These are phyloP conservation scores for Catocala sponsa DNA, from an alignment of 2,888 invertebrate species.

Conservation along the genomic window DNA sequence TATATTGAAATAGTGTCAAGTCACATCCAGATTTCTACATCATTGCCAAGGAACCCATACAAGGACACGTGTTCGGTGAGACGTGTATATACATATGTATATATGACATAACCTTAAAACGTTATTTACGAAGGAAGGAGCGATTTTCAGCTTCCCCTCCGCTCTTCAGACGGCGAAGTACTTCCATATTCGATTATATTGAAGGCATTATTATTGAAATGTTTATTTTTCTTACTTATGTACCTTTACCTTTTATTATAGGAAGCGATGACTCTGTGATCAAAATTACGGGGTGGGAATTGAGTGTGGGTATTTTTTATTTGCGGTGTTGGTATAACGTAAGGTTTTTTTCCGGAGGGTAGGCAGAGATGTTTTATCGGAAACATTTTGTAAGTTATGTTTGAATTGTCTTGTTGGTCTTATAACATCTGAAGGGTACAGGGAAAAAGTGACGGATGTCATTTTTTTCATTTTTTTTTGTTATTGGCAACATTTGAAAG, in stretches of 20 bases:
- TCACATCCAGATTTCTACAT: constrained; percentile 29
- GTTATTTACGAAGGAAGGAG: constrained; percentile 73
- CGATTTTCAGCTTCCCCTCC: constrained; percentile 66
- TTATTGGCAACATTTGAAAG: no score
- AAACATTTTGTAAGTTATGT: background rate
- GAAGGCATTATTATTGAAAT: constrained; percentile 42
- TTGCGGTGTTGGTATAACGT: background rate
- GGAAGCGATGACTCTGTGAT: constrained; percentile 25
- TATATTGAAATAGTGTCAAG: background rate
- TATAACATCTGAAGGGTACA: no score
- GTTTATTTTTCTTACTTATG: constrained; percentile 44
- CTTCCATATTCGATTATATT: constrained; percentile 56
- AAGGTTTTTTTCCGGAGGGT: background rate
- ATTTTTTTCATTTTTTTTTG: no score
- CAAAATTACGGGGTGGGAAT: constrained; percentile 29
- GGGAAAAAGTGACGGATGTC: no score
- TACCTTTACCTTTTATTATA: constrained; percentile 28
- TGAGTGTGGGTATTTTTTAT: constrained; percentile 20
- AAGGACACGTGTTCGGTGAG: constrained; percentile 60
- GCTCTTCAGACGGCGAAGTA: constrained; percentile 49
- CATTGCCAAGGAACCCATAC: constrained; percentile 43
- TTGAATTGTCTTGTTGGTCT: background rate
- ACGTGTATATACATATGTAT: constrained; percentile 67
- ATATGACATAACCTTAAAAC: constrained; percentile 68
- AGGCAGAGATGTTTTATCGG: background rate